phyloP scores from a whole-genome alignment of 1,140 invertebrate species.

The Aphis gossypii region DNA sequence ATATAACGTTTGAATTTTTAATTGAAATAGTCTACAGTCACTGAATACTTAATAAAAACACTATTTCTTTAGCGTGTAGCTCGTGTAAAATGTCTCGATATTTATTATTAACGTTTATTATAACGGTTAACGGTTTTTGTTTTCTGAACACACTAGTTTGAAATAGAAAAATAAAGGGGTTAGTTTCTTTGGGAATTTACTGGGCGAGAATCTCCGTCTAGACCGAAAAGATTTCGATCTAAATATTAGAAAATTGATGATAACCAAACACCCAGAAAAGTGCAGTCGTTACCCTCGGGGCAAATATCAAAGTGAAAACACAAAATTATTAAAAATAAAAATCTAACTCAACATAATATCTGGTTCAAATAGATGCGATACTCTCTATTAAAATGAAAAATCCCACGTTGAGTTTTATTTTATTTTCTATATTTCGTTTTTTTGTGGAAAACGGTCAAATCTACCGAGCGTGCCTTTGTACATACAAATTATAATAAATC shows the following conservation, averaged over 20 bases:
- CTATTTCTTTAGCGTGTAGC: neutral
- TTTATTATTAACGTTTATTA: constrained; percentile 40
- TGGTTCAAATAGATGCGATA: neutral
- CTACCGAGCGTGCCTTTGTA: neutral
- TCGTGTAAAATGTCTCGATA: neutral
- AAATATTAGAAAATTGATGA: neutral
- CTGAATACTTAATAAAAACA: constrained; percentile 26
- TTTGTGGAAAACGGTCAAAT: neutral
- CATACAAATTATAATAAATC: neutral
- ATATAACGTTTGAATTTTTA: constrained; percentile 31
- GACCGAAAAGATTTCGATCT: neutral
- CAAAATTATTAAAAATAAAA: neutral
- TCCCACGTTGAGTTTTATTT: neutral
- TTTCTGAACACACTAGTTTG: neutral
- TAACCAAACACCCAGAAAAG: neutral
- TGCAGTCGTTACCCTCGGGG: neutral
- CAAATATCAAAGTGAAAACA: neutral
- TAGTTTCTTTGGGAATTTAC: neutral
- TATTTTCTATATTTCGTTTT: neutral
- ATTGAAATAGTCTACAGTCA: neutral
- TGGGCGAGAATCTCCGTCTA: neutral
- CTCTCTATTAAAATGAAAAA: neutral
- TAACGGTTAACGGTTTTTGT: neutral
- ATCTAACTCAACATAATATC: neutral
- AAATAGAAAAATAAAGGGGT: neutral